Conservation (phyloP, 2,888 invertebrate species). For the Oscheius sp. region DNA sequence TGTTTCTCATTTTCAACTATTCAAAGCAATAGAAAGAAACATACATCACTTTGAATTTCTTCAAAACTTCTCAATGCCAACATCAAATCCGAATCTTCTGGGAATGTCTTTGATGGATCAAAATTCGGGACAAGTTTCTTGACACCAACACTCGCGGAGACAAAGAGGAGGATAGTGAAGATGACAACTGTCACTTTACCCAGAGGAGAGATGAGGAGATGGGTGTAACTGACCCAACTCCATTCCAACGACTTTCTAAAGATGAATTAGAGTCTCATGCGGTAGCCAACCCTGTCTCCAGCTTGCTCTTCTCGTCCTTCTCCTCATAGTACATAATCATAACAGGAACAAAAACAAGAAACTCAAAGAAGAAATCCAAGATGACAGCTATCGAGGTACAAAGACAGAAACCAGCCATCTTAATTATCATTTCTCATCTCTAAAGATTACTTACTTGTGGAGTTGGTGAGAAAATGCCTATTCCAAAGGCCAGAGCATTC, state of each 20-base stretch:
- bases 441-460: constrained; percentile 34
- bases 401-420: constrained; percentile 64
- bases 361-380: constrained; percentile 63
- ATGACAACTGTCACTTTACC: constrained; percentile 45
- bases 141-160: constrained; percentile 50
- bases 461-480: constrained; percentile 51
- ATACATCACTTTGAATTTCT: constrained; percentile 50
- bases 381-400: constrained; percentile 64
- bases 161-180: constrained; percentile 43
- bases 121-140: constrained; percentile 56
- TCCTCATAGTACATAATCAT: constrained; percentile 51
- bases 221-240: constrained; percentile 37
- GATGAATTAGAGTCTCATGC: neutral
- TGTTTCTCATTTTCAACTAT: neutral
- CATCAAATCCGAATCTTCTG: constrained; percentile 58
- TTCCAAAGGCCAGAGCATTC: constrained; percentile 56
- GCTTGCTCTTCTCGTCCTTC: constrained; percentile 27
- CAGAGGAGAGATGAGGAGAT: constrained; percentile 38
- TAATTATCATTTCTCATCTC: neutral
- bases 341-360: constrained; percentile 58
- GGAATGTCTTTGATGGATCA: constrained; percentile 66
- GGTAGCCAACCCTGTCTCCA: neutral
- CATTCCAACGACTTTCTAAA: neutral
- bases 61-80: constrained; percentile 51
- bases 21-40: neutral